Evolutionary conservation across 30 jellyfish, hydroid and myxozoan genomes (phyloP).

Genomic region (Aurelia sp.): DNA sequence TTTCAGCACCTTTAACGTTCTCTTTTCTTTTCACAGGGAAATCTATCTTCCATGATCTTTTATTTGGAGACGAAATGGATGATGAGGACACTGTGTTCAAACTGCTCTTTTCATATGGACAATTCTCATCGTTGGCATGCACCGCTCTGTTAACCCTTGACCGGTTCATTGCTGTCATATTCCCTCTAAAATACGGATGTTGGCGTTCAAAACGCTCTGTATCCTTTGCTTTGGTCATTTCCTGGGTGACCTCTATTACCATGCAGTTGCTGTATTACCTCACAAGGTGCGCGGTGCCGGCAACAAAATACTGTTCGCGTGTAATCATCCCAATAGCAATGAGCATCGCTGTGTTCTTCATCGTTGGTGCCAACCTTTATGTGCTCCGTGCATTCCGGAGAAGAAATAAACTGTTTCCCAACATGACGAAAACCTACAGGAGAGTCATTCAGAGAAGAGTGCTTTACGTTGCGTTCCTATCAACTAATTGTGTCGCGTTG

Average conservation of each 20-base stretch:
- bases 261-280: constrained; percentile 27
- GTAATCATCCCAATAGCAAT: constrained; percentile 1
- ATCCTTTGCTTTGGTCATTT: neutral
- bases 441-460: constrained; percentile 3
- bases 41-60: neutral
- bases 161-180: constrained; percentile 29
- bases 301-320: constrained; percentile 7
- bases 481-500: constrained; percentile 29
- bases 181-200: constrained; percentile 10
- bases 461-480: constrained; percentile 35
- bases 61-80: neutral
- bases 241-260: constrained; percentile 14
- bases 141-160: constrained; percentile 23
- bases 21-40: no score
- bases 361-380: neutral
- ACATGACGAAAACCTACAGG: neutral
- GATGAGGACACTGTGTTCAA: neutral
- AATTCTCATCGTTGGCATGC: constrained; percentile 26
- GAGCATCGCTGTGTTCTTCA: neutral
- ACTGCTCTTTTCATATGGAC: constrained; percentile 19
- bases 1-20: no score
- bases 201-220: constrained; percentile 37
- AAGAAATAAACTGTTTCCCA: constrained; percentile 1
- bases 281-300: neutral
- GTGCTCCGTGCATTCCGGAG: constrained; percentile 11